These are phyloP conservation scores for Tetanocera ferruginea DNA, from an alignment of 2,888 invertebrate species.

Conservation along the genomic window DNA sequence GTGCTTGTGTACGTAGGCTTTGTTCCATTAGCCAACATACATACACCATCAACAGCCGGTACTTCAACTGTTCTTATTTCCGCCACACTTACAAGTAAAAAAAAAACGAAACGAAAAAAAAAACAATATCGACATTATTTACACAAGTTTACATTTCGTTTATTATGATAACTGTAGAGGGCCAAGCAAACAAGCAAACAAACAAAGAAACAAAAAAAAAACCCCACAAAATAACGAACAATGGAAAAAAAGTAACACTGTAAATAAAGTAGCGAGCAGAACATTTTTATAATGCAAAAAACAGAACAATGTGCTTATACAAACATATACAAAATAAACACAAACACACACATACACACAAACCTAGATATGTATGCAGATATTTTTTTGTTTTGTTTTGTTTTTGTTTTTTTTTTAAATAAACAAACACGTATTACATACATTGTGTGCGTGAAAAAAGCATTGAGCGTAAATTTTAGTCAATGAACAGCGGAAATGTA, in stretches of 20 bases:
- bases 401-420: background rate
- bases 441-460: conserved; percentile 19
- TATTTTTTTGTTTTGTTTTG: no score
- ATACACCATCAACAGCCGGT: no score
- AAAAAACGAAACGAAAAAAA: no score
- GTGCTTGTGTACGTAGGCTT: no score
- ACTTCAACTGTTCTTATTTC: no score
- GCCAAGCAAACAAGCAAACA: background rate
- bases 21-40: no score
- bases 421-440: background rate
- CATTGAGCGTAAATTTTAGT: conserved; percentile 27
- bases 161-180: conserved; percentile 15
- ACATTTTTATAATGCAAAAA: no score
- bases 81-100: no score
- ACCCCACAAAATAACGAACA: background rate
- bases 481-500: conserved; percentile 35
- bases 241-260: background rate
- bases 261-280: background rate
- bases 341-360: no score
- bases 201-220: background rate
- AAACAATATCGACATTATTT: conserved; percentile 23
- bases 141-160: conserved; percentile 31
- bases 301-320: no score
- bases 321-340: background rate
- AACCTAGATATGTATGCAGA: no score